Evolutionary conservation across 23 tunicate genomes (phyloP), one percentile per base, ranked within the genome.

Genomic region (Corella eumyota): DNA sequence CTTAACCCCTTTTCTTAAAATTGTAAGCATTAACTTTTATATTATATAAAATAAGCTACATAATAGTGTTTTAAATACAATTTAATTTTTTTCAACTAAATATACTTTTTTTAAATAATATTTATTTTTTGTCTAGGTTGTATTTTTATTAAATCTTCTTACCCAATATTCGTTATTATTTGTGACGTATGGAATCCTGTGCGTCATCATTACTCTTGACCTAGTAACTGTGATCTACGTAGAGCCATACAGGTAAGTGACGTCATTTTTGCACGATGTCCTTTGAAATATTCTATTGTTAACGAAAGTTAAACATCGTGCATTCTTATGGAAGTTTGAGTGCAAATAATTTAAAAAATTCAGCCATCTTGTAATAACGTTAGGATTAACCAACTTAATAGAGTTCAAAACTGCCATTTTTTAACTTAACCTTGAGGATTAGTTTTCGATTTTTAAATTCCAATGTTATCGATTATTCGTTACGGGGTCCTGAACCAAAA

Each of bases 171-270:
- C 79, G 9, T 56, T 85, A 37, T 56, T 76, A 15, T 52, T 70
- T 58, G 54, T 85, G 23, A 71, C 86, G 34, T 85, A 77, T 62
- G 60, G 60, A 23, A 77, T 77, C 47, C 65, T 85, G 38, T 66
- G 64, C 28, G 33, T 71, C 32, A 69, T 80, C 45, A 36, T 72
- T 4, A 58, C 69, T 25, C 60, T 85, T 24, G 95, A 85, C 33
- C 45, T 85, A 19, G 72, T 51, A 49, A 63, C 95, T 13, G 79
- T 85, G 32, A 74, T 77, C n/a, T 44, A 61, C 28, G 75, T 85
- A 2, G 95, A 85, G 74, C 70, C 75, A 19, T 59, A 71, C 70
- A 85, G 86, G 95, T 85, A 35, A 65, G 83, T 48, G 4, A 7
- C n/a, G 11, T 29, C 0, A 17, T 58, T 0, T 24, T 4, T 60